A percentile compares a stretch with the other conserved stretches of the same genome.
Evolutionary conservation across 2,113 vertebrate species (phyloP).

Genomic region (Prochilodus magdalenae): DNA sequence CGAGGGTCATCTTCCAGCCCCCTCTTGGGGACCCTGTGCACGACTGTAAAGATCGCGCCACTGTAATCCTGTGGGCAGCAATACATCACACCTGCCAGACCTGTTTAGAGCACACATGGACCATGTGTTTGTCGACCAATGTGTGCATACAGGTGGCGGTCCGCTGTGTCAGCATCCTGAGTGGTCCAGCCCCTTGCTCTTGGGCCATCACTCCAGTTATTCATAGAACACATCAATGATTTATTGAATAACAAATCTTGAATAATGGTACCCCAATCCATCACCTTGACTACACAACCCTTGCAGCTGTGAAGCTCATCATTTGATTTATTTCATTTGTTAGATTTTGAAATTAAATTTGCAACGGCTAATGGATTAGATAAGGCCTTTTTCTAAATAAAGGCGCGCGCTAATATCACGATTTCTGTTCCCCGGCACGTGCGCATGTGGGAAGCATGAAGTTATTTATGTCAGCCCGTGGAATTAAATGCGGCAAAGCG

Average conservation of each 20-base stretch:
- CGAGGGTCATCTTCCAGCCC: background rate
- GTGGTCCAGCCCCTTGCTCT: slow-evolving; percentile 53
- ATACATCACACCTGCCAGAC: slow-evolving; percentile 46
- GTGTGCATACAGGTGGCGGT: slow-evolving; percentile 38
- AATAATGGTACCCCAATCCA: slow-evolving; percentile 75
- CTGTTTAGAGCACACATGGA: slow-evolving; percentile 25
- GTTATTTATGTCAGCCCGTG: slow-evolving; percentile 31
- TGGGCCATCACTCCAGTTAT: slow-evolving; percentile 72
- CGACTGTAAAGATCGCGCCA: slow-evolving; percentile 37
- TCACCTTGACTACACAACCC: slow-evolving; percentile 64
- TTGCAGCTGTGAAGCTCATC: slow-evolving; percentile 56
- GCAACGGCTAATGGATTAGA: slow-evolving; percentile 64
- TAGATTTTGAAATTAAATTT: slow-evolving; percentile 71
- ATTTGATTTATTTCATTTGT: slow-evolving; percentile 66
- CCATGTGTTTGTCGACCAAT: background rate
- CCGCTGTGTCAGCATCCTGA: slow-evolving; percentile 71
- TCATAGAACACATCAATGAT: slow-evolving; percentile 80
- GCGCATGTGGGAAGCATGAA: slow-evolving; percentile 11
- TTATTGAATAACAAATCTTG: slow-evolving; percentile 80
- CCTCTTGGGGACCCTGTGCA: background rate
- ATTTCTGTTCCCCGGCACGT: slow-evolving; percentile 26
- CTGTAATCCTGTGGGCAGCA: slow-evolving; percentile 24
- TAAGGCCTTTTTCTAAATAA: slow-evolving; percentile 52
- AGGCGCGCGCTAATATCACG: slow-evolving; percentile 6
- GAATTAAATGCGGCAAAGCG: slow-evolving; percentile 22